Evolutionary conservation across 2,797 vertebrate species (phyloP), one percentile per base, ranked within the genome.

Genomic region (Propithecus perrieri): DNA sequence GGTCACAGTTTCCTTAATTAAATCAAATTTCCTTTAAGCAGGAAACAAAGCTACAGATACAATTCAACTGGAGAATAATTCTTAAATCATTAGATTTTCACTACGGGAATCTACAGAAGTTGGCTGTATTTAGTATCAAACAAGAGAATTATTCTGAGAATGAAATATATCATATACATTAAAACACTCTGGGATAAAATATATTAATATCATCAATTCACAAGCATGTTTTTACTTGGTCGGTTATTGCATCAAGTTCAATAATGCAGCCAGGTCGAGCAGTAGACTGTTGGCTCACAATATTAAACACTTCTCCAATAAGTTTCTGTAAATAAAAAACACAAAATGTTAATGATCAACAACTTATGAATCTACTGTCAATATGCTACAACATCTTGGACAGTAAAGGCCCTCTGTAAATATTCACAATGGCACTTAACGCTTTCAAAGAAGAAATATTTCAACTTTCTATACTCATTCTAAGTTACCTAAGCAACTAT

Each of bases 221-320:
- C 24, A 94, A 89, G 50, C 24, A 87, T 81, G 78, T 85, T 96
- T 97, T 98, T 98, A 99, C 99, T 99, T 99, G 99, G 98, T 99
- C 99, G 93, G 99, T 99, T 98, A 99, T 99, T 96, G 98, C 98
- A 91, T 99, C 99, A 0, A 99, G 98, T 98, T 99, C 99, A 96
- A 99, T 99, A 98, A 99, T 99, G 95, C 99, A 99, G 94, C 99
- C 99, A 41, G 99, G 99, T 93, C 99, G 99, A 98, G 99, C 99
- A 93, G 99, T 99, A 95, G 99, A 99, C 97, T 99, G 99, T 97
- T 99, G 99, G 98, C 99, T 99, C 97, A 99, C 99, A 79, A 99
- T 99, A 98, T 99, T 99, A 98, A 99, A 99, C 87, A 99, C 99
- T 98, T 99, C 99, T 7, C 99, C 99, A 94, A 99, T 99, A 84